Evolutionary conservation across 2,888 invertebrate species (phyloP), one percentile per base, ranked within the genome.

Genomic region (Lathronympha strigana): DNA sequence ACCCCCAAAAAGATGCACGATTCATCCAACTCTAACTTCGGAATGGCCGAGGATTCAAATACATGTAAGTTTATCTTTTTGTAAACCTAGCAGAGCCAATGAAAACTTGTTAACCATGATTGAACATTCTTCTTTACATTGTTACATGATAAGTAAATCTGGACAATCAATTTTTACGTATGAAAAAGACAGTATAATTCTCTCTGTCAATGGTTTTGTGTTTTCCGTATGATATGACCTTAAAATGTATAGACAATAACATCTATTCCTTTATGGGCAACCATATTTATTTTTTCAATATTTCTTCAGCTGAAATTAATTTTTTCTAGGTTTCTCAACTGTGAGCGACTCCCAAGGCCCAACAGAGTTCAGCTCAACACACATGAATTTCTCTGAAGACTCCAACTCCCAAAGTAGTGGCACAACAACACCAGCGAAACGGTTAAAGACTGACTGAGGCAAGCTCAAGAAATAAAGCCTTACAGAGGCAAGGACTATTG

Each of bases 281-380:
- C n/a, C n/a, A n/a, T n/a, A n/a, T n/a, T n/a, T n/a, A n/a, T n/a
- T n/a, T n/a, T n/a, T n/a, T n/a, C n/a, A n/a, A n/a, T n/a, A n/a
- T n/a, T n/a, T n/a, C n/a, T n/a, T n/a, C n/a, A n/a, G n/a, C n/a
- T n/a, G n/a, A n/a, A n/a, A n/a, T n/a, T n/a, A n/a, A n/a, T 51
- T 36, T 11, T 62, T 87, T 90, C 9, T 84, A 97, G 97, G 97
- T 93, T 97, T 97, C 84, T 97, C 97, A 17, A 96, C 97, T 72
- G 97, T 97, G 6, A 97, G 97, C 82, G 97, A 97, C 86, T 97
- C 97, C 0, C 97, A 97, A 87, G 97, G 97, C 15, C 95, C 97
- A 1, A 96, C 96, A 28, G 97, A 97, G 71, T 96, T 96, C 78
- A 96, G 96, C 66, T 96, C 97, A n/a, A 94, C 95, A 19, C 95